Base-by-base conservation (phyloP, 2,797 vertebrate species). In the Rhabdophis nuchalis region DNA sequence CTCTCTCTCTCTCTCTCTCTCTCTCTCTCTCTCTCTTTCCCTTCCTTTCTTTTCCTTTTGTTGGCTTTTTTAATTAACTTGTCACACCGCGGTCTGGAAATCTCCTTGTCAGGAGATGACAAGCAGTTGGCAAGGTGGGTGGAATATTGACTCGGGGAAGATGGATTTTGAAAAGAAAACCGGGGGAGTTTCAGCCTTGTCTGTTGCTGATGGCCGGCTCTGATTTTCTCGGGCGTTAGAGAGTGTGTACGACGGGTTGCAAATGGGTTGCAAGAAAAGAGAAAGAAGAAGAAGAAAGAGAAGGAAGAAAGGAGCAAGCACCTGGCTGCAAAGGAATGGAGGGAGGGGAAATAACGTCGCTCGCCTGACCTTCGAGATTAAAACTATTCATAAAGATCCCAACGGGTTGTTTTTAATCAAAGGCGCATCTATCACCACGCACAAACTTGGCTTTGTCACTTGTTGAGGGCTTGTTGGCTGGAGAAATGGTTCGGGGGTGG, bases 311-410 rank as follows among this genome's bases (percentile, higher is more conserved):
- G n/a, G n/a, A n/a, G n/a, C n/a, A n/a, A n/a, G n/a, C 96, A 97
- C 97, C 97, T 97, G 97, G 97, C 64, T 57, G 57, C 46, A 16
- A 90, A 61, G 25, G 2, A 54, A 25, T 14, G 72, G n/a, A 41
- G 36, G 36, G 9, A n/a, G 20, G 36, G 14, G 25, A 54, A 72
- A 46, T 13, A 50, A 97, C 97, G 97, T 97, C 94, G 94, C 97
- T 98, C 96, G 96, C 96, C 95, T 85, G 29, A 85, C 58, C 97
- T 94, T 95, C 94, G 94, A 96, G 95, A 96, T 98, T 58, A 96
- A 94, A 96, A 97, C 95, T 97, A 98, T 97, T 96, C 96, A 98
- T 98, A 98, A 93, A 97, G 96, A 96, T 98, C 98, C 98, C 97
- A 98, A 98, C 97, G 97, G 97, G 97, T 97, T 96, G 72, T 97